Evolutionary conservation across 2,113 vertebrate species (phyloP), one percentile per base, ranked within the genome.

Genomic region (Epinephelus fuscoguttatus): DNA sequence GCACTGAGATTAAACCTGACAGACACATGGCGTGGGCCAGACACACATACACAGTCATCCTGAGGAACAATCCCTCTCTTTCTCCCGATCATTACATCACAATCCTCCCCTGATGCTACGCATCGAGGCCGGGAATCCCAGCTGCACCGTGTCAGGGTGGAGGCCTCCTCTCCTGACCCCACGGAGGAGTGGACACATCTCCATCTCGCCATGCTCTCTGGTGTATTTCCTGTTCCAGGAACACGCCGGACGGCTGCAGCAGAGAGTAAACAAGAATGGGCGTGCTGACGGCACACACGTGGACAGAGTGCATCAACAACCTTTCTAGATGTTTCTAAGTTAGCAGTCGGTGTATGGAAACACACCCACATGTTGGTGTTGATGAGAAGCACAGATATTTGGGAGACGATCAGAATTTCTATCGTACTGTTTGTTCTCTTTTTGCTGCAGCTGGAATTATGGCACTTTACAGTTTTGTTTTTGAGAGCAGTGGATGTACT

Each of bases 11-110:
- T 70, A 21, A 50, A 53, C 45, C 15, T 84, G 81, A 75, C 79
- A 75, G 37, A 42, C 45, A 11, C 14, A 40, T 18, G 37, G 78
- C 12, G 47, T 84, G 77, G 86, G 83, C 66, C 45, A 56, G 8
- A 72, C 67, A 49, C 45, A 67, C 84, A 67, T 57, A 63, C 61
- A 78, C 27, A 59, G 17, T 73, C 70, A 81, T 85, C 23, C 73
- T 6, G 52, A 52, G 18, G 72, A 93, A 94, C 91, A 93, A 91
- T 91, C 75, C 18, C 15, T 49, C 75, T 89, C 84, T 91, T 88
- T 93, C 64, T 89, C 47, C 37, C 8, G 0, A 61, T 23, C 18
- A 11, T 78, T 70, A 61, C 57, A 64, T 83, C 78, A 85, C 40
- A 62, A 14, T 55, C 55, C 63, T 83, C 80, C 82, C 45, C 64